These are phyloP conservation scores for Scytalopus superciliaris DNA, from an alignment of 2,113 vertebrate species.

Conservation along the genomic window DNA sequence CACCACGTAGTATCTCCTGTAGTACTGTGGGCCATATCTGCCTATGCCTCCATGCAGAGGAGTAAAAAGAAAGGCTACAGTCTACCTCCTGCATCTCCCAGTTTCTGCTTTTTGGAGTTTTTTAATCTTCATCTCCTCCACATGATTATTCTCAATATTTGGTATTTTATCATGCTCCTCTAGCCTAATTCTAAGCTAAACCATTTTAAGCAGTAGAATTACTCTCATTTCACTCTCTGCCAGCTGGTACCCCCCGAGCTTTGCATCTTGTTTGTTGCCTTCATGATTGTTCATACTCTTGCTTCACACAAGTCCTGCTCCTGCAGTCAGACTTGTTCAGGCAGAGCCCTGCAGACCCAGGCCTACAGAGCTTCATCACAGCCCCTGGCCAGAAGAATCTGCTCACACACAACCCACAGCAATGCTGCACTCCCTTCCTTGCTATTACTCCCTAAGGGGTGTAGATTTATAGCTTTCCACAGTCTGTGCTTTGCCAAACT, in stretches of 20 bases:
- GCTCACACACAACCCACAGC: not conserved
- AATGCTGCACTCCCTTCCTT: not conserved
- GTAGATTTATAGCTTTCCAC: conserved; percentile 20
- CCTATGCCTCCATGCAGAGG: not conserved
- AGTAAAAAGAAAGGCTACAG: not conserved
- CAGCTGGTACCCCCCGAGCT: not conserved
- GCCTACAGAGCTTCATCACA: not conserved
- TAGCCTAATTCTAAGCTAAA: not conserved
- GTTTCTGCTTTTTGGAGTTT: not conserved
- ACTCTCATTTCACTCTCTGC: not conserved
- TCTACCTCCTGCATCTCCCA: not conserved
- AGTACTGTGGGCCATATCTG: not conserved
- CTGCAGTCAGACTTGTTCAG: not conserved
- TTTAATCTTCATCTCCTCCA: not conserved
- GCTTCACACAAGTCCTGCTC: not conserved
- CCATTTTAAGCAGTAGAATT: not conserved
- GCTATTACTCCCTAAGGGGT: not conserved
- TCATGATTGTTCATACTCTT: not conserved
- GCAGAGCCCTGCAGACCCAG: not conserved
- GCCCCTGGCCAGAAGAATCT: not conserved
- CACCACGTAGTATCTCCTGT: not conserved
- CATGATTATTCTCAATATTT: not conserved
- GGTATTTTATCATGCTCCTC: not conserved
- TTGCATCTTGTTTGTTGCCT: not conserved
- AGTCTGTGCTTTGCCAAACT: not conserved